phyloP scores from a whole-genome alignment of 1,140 invertebrate species.

The Platyura marginata region DNA sequence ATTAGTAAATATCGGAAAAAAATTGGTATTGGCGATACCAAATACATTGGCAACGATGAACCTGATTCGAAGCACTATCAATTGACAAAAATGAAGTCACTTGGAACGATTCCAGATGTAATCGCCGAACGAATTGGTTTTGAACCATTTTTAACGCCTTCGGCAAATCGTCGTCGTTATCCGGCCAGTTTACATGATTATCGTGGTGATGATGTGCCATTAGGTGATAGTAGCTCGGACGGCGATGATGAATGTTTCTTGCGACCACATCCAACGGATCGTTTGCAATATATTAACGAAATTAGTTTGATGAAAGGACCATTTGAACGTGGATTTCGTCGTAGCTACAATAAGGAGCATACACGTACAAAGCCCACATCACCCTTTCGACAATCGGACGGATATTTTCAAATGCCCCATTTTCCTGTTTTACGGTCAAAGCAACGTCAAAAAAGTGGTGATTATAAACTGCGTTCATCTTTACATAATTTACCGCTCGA shows the following conservation, averaged over 20 bases:
- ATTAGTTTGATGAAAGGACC: slow-evolving; percentile 5
- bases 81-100: slow-evolving; percentile 22
- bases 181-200: neutral
- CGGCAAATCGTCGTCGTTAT: slow-evolving; percentile 9
- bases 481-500: neutral
- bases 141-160: slow-evolving; percentile 21
- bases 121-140: slow-evolving; percentile 16
- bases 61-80: slow-evolving; percentile 11
- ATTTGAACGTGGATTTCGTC: slow-evolving; percentile 20
- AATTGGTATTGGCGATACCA: slow-evolving; percentile 19
- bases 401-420: slow-evolving; percentile 2
- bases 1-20: neutral
- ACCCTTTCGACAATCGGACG: slow-evolving; percentile 7
- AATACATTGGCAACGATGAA: slow-evolving; percentile 17
- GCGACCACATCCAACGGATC: neutral
- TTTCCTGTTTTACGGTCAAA: neutral
- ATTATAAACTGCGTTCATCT: neutral
- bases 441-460: neutral
- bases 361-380: slow-evolving; percentile 9
- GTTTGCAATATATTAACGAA: neutral
- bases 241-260: neutral
- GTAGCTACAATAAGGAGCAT: slow-evolving; percentile 7
- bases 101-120: slow-evolving; percentile 22
- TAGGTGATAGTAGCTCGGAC: neutral
- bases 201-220: slow-evolving; percentile 4